Percentiles rank a stretch among this genome's conserved stretches.
Conservation (phyloP, 2,113 vertebrate species). For the Brachionichthys hirsutus region DNA sequence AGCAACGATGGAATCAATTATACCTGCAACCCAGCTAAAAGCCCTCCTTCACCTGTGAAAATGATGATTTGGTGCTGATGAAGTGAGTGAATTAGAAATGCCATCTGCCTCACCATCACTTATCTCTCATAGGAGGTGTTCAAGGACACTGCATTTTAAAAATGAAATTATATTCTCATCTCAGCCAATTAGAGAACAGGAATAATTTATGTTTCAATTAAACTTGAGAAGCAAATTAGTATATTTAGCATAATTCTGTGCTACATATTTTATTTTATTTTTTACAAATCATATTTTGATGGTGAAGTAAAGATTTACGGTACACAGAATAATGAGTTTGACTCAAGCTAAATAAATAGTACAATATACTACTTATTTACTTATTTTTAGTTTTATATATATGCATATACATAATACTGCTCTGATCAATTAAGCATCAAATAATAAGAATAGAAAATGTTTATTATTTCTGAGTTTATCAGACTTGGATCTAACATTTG, state of each 20-base stretch:
- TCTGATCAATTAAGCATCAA: no score
- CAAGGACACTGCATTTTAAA: conserved; percentile 43
- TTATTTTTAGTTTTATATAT: no score
- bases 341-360: no score
- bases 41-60: conserved; percentile 67
- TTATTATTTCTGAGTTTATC: no score
- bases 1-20: conserved; percentile 67
- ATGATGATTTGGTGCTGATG: conserved; percentile 67
- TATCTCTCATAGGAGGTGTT: conserved; percentile 31
- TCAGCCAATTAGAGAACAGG: no score
- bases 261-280: conserved; percentile 23
- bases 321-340: no score
- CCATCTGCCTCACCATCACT: conserved; percentile 58
- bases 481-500: no score
- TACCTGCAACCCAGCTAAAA: conserved; percentile 55
- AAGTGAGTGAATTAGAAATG: conserved; percentile 66
- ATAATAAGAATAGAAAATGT: no score
- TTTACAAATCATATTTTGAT: conserved; percentile 6
- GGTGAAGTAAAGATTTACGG: no score
- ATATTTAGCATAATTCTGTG: conserved; percentile 5
- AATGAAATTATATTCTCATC: conserved; percentile 12
- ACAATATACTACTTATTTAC: no score
- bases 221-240: conserved; percentile 11
- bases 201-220: conserved; percentile 36
- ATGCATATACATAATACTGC: no score